Evolutionary conservation across 2,888 invertebrate genomes (phyloP).

Genomic region (Linnaemya vulpina): DNA sequence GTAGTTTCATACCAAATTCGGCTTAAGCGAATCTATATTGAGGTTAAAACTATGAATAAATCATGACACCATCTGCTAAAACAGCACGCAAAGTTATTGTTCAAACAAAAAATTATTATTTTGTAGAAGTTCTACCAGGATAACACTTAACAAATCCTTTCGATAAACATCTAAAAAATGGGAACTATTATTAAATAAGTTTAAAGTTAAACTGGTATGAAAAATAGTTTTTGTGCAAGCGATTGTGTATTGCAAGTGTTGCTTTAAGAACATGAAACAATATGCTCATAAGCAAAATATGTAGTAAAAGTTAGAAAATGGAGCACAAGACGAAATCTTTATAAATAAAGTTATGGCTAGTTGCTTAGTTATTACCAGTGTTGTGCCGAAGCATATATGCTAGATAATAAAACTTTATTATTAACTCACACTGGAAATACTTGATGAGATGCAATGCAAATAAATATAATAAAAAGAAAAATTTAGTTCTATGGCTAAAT

Average conservation of each 20-base stretch:
- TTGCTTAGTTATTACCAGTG: slow-evolving; percentile 65
- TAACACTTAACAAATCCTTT: slow-evolving; percentile 71
- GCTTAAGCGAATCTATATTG: not conserved
- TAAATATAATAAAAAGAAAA: too few relatives aligned
- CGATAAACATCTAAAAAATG: slow-evolving; percentile 70
- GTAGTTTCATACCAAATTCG: not conserved
- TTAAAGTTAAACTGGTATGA: slow-evolving; percentile 36
- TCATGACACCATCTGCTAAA: slow-evolving; percentile 42
- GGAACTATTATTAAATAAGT: slow-evolving; percentile 55
- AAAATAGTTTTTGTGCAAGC: slow-evolving; percentile 20
- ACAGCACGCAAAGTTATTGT: slow-evolving; percentile 31
- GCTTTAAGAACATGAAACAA: not conserved
- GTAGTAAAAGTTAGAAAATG: slow-evolving; percentile 12
- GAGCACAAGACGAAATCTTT: not conserved
- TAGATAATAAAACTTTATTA: slow-evolving; percentile 11
- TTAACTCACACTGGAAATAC: slow-evolving; percentile 8
- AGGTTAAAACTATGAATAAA: slow-evolving; percentile 44
- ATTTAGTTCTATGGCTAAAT: too few relatives aligned
- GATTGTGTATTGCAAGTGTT: not conserved
- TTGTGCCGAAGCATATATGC: slow-evolving; percentile 55
- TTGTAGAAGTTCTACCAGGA: slow-evolving; percentile 56
- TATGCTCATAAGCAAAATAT: not conserved
- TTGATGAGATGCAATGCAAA: not conserved
- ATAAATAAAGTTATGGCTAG: slow-evolving; percentile 62
- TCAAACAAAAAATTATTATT: not conserved